phyloP scores from a whole-genome alignment of 2,888 invertebrate genomes.

The Poecilobothrus nobilitatus region DNA sequence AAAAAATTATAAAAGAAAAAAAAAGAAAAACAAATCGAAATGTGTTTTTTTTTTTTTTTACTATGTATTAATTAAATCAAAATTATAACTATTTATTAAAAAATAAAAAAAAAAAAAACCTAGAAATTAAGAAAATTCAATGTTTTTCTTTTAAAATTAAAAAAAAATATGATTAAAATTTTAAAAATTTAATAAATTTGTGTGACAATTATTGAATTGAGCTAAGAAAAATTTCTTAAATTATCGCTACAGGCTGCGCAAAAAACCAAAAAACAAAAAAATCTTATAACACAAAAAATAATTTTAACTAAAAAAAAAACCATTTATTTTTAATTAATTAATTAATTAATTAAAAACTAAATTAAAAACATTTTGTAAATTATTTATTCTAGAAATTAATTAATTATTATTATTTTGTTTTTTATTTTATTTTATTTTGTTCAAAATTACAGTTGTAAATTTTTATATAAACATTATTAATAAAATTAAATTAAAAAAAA shows the following conservation, averaged over 20 bases:
- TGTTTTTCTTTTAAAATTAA: background rate
- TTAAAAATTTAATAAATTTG: background rate
- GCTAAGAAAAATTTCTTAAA: background rate
- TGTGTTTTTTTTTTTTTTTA: too few species aligned
- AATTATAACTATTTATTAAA: background rate
- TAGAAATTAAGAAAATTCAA: background rate
- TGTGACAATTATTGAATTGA: background rate
- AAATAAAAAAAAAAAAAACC: background rate
- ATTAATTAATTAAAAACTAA: too few species aligned
- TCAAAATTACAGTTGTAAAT: background rate
- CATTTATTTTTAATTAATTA: background rate
- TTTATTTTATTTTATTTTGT: background rate
- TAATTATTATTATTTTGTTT: background rate
- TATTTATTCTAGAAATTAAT: background rate
- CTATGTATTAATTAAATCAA: background rate
- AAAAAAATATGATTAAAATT: background rate
- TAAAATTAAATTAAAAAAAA: background rate
- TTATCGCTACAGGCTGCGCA: conserved; percentile 4
- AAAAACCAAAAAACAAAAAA: background rate
- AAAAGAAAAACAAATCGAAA: too few species aligned
- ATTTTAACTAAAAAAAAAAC: background rate
- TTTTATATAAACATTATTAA: background rate
- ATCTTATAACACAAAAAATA: background rate
- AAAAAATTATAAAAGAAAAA: background rate
- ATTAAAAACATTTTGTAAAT: background rate